phyloP scores from a whole-genome alignment of 2,888 invertebrate genomes.

The Cephus runcator region DNA sequence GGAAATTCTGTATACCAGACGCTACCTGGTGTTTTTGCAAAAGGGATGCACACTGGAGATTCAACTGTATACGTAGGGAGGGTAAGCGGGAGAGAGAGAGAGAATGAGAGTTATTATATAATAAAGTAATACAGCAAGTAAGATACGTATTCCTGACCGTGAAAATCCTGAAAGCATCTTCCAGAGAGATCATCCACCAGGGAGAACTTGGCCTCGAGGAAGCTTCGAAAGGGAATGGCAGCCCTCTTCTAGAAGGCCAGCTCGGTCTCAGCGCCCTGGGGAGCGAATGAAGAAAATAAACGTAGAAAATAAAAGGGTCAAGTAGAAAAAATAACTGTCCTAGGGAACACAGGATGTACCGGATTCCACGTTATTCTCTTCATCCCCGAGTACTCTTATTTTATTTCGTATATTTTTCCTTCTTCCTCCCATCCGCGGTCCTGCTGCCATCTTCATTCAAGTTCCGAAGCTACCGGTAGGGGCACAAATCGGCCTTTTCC shows the following conservation, averaged over 20 bases:
- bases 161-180: background rate
- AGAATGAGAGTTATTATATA: background rate
- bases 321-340: constrained; percentile 1
- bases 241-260: background rate
- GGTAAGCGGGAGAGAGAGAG: too few relatives aligned
- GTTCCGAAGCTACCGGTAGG: background rate
- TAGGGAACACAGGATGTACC: background rate
- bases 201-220: background rate
- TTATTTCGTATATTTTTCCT: background rate
- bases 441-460: background rate
- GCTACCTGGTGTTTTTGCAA: background rate
- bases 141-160: background rate
- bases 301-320: constrained; percentile 2
- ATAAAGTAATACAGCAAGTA: background rate
- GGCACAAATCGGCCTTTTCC: background rate
- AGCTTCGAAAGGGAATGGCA: background rate
- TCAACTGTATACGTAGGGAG: background rate
- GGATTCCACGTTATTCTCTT: background rate
- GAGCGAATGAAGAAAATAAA: constrained; percentile 4
- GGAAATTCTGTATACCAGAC: background rate
- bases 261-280: background rate
- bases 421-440: background rate
- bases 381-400: background rate
- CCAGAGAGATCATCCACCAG: background rate
- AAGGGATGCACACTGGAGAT: background rate